These are phyloP conservation scores for Muntiacus reevesi DNA, from an alignment of 2,113 vertebrate species.

Conservation along the genomic window DNA sequence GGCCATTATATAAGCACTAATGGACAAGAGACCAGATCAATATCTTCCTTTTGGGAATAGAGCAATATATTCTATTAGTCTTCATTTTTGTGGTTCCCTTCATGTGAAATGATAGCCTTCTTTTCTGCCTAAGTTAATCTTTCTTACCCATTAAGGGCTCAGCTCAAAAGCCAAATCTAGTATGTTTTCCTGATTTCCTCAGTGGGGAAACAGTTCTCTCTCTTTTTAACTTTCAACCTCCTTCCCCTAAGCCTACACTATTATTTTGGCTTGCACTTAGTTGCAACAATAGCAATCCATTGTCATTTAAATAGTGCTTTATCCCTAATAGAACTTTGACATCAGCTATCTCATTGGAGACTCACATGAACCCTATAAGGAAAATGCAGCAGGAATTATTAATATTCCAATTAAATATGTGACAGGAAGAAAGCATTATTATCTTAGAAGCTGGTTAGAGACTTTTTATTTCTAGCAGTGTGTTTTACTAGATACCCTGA, in stretches of 20 bases:
- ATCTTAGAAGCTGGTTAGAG: not conserved
- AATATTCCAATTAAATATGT: not conserved
- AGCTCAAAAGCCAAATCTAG: not conserved
- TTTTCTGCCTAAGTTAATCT: not conserved
- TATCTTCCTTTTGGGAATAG: not conserved
- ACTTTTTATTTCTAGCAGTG: not conserved
- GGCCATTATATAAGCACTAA: not conserved
- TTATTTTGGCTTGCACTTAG: not conserved
- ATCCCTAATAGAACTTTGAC: not conserved
- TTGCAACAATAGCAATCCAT: not conserved
- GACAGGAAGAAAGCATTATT: not conserved
- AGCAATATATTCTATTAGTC: not conserved
- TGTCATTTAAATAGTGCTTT: not conserved
- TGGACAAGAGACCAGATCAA: not conserved
- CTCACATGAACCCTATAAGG: not conserved
- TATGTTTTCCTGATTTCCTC: not conserved
- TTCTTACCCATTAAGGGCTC: not conserved
- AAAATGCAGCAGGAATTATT: not conserved
- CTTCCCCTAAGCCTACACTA: not conserved
- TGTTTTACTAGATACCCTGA: not conserved
- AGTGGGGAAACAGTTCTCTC: not conserved
- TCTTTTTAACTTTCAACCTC: constrained; percentile 11
- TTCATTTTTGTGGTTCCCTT: not conserved
- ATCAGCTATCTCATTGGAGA: not conserved
- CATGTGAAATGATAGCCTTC: not conserved